These are phyloP conservation scores for Acipenser oxyrinchus DNA, from an alignment of 2,797 vertebrate species.

Conservation along the genomic window DNA sequence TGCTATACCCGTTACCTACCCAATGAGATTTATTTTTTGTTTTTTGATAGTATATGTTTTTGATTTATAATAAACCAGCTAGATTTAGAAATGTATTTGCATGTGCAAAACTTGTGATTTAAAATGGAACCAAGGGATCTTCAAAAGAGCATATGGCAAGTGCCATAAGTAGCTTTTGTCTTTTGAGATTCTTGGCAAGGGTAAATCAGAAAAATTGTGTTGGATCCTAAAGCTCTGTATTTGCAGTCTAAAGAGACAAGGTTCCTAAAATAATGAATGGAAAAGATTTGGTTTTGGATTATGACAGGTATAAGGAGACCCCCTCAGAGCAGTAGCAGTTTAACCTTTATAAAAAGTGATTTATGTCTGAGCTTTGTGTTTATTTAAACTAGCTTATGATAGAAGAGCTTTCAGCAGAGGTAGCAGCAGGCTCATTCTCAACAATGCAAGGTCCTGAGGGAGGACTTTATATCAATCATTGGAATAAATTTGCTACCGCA, in stretches of 20 bases:
- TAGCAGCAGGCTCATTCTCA: not conserved
- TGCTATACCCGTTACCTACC: too few species aligned
- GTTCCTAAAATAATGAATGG: too few species aligned
- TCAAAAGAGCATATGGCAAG: not conserved
- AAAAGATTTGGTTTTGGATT: not conserved
- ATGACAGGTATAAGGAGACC: constrained; percentile 3
- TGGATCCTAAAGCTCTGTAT: too few species aligned
- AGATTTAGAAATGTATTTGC: too few species aligned
- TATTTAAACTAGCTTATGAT: constrained; percentile 5
- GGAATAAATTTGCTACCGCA: not conserved
- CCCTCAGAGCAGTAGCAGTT: not conserved
- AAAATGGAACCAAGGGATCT: not conserved
- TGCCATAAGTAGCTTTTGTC: not conserved
- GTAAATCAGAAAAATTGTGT: too few species aligned
- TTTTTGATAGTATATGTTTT: too few species aligned
- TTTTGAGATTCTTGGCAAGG: too few species aligned
- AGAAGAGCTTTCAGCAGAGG: not conserved
- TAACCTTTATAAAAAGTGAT: constrained; percentile 3
- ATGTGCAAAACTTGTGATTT: not conserved
- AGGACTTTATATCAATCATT: not conserved
- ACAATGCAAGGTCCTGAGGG: not conserved
- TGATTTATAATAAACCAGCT: too few species aligned
- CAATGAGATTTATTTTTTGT: too few species aligned
- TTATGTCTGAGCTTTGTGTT: not conserved
- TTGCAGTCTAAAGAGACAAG: too few species aligned